Conservation (phyloP, 2,797 vertebrate species). For the Cyclopterus lumpus region DNA sequence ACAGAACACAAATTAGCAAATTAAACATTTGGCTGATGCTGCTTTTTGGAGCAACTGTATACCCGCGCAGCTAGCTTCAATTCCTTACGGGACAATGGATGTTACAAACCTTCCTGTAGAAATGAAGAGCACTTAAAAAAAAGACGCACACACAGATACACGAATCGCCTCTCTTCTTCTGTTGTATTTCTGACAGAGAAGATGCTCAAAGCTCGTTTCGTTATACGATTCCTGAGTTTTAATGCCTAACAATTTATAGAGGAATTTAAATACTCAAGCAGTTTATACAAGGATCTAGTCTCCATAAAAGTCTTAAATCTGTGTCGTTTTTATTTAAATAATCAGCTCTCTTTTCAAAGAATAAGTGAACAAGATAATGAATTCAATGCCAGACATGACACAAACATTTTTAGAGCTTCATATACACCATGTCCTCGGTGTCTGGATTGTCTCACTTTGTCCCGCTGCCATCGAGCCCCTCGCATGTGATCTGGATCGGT, state of each 20-base stretch:
- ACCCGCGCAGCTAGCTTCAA: slow-evolving; percentile 17
- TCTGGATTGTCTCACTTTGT: neutral
- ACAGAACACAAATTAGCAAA: slow-evolving; percentile 37
- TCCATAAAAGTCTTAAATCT: neutral
- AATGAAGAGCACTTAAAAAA: slow-evolving; percentile 1
- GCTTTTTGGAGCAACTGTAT: slow-evolving; percentile 28
- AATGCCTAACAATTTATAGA: neutral
- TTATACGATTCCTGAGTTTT: neutral
- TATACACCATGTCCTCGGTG: neutral
- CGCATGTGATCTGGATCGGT: neutral
- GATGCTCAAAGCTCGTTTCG: too few relatives aligned
- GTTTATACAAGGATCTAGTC: neutral
- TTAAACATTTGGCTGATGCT: slow-evolving; percentile 42
- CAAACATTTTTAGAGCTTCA: slow-evolving; percentile 5
- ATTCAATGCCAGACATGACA: neutral
- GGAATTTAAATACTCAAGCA: neutral
- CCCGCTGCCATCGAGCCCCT: neutral
- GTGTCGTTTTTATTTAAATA: neutral
- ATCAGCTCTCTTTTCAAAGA: neutral
- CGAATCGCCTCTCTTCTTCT: neutral
- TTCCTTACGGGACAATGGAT: slow-evolving; percentile 8
- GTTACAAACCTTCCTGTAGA: slow-evolving; percentile 12
- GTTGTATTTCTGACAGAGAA: too few relatives aligned
- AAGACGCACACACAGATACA: neutral
- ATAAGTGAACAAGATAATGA: neutral